Percentiles rank a stretch among this genome's conserved stretches.
Evolutionary conservation across 2,797 vertebrate genomes (phyloP).

Genomic region (Gallinago solitaria): DNA sequence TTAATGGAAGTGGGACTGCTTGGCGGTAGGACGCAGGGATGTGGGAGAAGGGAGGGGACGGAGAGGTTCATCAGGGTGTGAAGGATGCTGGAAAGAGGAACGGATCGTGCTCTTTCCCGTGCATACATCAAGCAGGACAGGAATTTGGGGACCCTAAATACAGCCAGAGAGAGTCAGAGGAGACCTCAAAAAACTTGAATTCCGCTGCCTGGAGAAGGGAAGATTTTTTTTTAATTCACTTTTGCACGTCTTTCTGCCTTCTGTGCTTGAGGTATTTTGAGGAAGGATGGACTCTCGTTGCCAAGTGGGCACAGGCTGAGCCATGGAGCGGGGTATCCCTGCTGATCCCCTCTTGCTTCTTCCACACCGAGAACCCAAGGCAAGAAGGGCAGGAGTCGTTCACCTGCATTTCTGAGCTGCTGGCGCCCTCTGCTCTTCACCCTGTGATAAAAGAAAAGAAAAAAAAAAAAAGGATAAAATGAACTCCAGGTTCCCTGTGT

Average conservation of each 20-base stretch:
- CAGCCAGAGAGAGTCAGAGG: not conserved
- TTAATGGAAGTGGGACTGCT: not conserved
- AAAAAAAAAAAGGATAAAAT: no score
- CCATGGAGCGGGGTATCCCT: accelerated
- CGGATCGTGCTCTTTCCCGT: accelerated
- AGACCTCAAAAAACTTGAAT: not conserved
- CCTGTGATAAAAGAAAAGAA: accelerated
- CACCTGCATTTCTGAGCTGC: not conserved
- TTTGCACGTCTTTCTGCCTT: not conserved
- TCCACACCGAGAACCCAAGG: accelerated
- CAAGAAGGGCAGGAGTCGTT: accelerated
- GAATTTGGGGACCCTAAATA: not conserved
- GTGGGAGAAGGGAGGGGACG: not conserved
- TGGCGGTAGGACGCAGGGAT: not conserved
- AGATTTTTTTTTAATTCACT: no score
- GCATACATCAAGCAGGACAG: not conserved
- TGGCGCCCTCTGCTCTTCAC: conserved; percentile 9
- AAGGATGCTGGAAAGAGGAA: not conserved
- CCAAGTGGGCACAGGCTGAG: not conserved
- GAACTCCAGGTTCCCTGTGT: not conserved
- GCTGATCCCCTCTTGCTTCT: not conserved
- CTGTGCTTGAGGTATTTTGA: not conserved
- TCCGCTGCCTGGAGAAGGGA: not conserved
- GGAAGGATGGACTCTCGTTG: not conserved
- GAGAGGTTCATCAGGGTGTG: not conserved